These are phyloP conservation scores for Austrolebias charrua DNA, from an alignment of 2,797 vertebrate genomes.

Conservation along the genomic window DNA sequence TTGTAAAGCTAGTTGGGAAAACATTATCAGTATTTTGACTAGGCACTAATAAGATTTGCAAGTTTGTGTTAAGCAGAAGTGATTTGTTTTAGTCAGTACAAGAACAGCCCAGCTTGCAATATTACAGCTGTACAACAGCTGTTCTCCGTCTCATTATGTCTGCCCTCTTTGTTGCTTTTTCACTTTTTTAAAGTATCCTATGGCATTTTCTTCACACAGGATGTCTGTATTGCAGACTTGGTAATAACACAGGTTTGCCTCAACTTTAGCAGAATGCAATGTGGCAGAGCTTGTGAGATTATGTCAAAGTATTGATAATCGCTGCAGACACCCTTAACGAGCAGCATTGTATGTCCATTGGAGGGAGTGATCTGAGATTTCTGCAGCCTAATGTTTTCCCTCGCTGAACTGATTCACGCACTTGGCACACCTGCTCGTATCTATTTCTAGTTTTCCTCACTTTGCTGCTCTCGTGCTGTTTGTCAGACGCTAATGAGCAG, in stretches of 20 bases:
- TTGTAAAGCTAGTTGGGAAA: not conserved
- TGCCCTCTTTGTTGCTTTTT: conserved; percentile 6
- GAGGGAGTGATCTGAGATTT: conserved; percentile 47
- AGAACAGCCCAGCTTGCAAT: conserved; percentile 41
- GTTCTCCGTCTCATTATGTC: conserved; percentile 54
- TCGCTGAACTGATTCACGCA: conserved; percentile 49
- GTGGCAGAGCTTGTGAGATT: conserved; percentile 58
- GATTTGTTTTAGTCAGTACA: conserved; percentile 50
- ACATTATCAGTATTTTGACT: conserved; percentile 15
- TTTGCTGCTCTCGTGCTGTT: conserved; percentile 44
- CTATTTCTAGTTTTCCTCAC: conserved; percentile 39
- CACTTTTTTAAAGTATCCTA: conserved; percentile 18
- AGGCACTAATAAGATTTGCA: conserved; percentile 27
- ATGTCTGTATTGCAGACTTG: conserved; percentile 23
- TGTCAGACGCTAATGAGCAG: conserved; percentile 55
- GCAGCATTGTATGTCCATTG: conserved; percentile 14
- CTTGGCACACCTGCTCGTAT: conserved; percentile 65
- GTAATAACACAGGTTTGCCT: conserved; percentile 28
- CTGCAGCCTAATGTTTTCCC: conserved; percentile 38
- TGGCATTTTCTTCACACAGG: conserved; percentile 11
- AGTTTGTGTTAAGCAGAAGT: conserved; percentile 37
- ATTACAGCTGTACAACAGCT: conserved; percentile 64
- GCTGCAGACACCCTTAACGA: conserved; percentile 46
- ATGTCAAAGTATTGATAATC: conserved; percentile 64
- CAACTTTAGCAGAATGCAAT: conserved; percentile 42